These are phyloP conservation scores for Mormyrops attenuatus DNA, from an alignment of 2,797 vertebrate species.

Conservation along the genomic window DNA sequence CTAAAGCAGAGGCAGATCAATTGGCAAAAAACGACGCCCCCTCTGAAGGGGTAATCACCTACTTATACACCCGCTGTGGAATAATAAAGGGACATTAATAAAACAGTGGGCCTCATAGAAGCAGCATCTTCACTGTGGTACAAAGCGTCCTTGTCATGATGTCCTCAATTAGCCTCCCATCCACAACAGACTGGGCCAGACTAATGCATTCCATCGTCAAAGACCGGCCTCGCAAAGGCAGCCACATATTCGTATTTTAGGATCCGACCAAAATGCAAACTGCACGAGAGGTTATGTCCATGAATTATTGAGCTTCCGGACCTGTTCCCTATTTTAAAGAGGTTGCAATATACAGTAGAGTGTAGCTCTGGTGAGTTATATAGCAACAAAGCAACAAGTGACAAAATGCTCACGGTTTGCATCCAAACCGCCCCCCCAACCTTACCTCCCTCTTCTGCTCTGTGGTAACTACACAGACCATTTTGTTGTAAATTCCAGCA, in stretches of 20 bases:
- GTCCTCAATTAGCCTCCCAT: not conserved
- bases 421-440: not conserved
- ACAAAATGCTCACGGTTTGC: not conserved
- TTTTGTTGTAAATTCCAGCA: constrained; percentile 38
- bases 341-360: not conserved
- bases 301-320: constrained; percentile 24
- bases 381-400: not conserved
- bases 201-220: not conserved
- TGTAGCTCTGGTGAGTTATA: not conserved
- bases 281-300: constrained; percentile 13
- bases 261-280: constrained; percentile 14
- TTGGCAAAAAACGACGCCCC: constrained; percentile 4
- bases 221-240: not conserved
- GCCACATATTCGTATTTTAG: not conserved
- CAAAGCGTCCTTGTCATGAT: not conserved
- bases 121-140: not conserved
- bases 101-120: not conserved
- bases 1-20: constrained; percentile 12
- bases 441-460: not conserved
- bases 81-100: not conserved
- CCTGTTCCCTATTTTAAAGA: not conserved
- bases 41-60: constrained; percentile 11
- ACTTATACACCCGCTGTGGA: not conserved
- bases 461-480: not conserved
- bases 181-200: no score